Conservation (phyloP, 2,888 invertebrate genomes). For the Pyrochroa serraticornis region DNA sequence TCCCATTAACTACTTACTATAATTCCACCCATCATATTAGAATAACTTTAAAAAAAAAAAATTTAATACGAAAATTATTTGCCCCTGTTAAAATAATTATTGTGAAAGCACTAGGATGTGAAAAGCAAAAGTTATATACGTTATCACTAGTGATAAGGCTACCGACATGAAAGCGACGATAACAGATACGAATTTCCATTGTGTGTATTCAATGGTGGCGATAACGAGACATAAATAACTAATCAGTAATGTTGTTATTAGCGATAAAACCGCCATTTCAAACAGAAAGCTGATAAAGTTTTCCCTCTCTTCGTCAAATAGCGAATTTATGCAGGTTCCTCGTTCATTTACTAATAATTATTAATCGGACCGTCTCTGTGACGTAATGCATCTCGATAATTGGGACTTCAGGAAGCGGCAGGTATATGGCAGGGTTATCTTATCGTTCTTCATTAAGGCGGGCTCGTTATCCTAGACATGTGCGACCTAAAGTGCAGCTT, state of each 20-base stretch:
- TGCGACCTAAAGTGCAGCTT: conserved; percentile 41
- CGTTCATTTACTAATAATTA: conserved; percentile 4
- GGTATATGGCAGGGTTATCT: conserved; percentile 30
- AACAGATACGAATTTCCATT: conserved; percentile 47
- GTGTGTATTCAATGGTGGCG: conserved; percentile 49
- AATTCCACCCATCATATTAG: conserved; percentile 22
- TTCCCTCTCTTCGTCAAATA: conserved; percentile 14
- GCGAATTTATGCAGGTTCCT: conserved; percentile 18
- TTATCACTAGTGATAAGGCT: conserved; percentile 35
- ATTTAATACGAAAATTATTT: neutral
- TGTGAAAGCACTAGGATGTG: conserved; percentile 5
- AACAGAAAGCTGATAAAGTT: conserved; percentile 19
- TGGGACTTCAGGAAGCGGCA: conserved; percentile 1
- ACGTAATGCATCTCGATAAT: conserved; percentile 5
- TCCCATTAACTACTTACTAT: conserved; percentile 24
- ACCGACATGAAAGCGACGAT: conserved; percentile 49
- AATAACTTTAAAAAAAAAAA: too few relatives aligned
- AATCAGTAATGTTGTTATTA: conserved; percentile 48
- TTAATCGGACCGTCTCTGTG: too few relatives aligned
- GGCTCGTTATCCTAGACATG: conserved; percentile 41
- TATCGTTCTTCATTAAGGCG: conserved; percentile 36
- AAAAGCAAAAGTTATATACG: conserved; percentile 7
- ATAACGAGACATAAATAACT: conserved; percentile 49
- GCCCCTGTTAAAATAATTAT: neutral
- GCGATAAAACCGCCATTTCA: conserved; percentile 50